These are phyloP conservation scores for Athetis lepigone DNA, from an alignment of 2,888 invertebrate genomes.

Conservation along the genomic window DNA sequence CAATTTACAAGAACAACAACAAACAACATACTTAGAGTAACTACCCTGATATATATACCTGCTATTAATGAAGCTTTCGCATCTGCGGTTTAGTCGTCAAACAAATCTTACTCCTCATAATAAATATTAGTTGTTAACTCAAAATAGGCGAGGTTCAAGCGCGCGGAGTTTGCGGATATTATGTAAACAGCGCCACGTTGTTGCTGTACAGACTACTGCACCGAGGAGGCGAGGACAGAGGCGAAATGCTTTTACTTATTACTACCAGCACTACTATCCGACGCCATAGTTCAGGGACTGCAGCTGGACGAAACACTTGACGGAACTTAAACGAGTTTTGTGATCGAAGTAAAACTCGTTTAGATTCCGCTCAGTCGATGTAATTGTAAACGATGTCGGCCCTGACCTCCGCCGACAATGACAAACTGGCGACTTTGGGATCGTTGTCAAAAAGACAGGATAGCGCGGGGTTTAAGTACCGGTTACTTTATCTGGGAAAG, in stretches of 20 bases:
- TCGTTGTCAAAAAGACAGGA: slow-evolving; percentile 23
- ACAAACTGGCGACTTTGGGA: slow-evolving; percentile 8
- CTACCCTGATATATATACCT: slow-evolving; percentile 1
- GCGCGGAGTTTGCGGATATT: not conserved
- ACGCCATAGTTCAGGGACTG: too few relatives aligned
- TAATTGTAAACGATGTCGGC: slow-evolving; percentile 28
- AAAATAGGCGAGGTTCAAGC: not conserved
- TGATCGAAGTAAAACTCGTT: slow-evolving; percentile 26
- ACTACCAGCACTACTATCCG: too few relatives aligned
- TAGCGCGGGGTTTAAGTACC: too few relatives aligned
- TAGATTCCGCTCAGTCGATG: slow-evolving; percentile 26
- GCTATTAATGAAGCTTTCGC: not conserved
- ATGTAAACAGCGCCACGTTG: not conserved
- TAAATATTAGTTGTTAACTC: slow-evolving; percentile 5
- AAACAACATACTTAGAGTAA: too few relatives aligned
- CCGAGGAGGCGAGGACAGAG: not conserved
- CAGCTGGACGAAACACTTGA: slow-evolving; percentile 8
- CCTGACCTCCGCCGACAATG: slow-evolving; percentile 15
- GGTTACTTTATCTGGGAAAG: too few relatives aligned
- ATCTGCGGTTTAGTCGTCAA: slow-evolving; percentile 1
- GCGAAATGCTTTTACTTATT: too few relatives aligned
- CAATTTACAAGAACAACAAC: too few relatives aligned
- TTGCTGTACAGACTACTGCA: not conserved
- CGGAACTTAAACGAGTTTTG: slow-evolving; percentile 34
- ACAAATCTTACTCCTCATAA: slow-evolving; percentile 4